Percentiles rank a stretch among this genome's conserved stretches.
These are phyloP conservation scores for Tethea ocularis DNA, from an alignment of 2,888 invertebrate genomes.

Conservation along the genomic window DNA sequence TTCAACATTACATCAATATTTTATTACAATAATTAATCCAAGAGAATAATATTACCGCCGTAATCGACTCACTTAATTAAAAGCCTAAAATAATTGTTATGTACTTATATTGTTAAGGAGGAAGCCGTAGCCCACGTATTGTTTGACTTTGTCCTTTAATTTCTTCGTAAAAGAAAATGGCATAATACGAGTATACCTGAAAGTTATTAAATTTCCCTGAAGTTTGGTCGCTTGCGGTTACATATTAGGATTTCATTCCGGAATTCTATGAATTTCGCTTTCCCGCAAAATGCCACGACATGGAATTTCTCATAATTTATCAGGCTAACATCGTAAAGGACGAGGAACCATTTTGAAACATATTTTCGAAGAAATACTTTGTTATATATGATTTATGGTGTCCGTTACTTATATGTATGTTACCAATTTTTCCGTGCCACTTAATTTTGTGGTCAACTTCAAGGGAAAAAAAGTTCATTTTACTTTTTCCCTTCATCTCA, in stretches of 20 bases:
- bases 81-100: too few species aligned
- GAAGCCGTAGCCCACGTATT: not conserved
- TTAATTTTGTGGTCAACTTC: too few species aligned
- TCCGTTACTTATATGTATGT: too few species aligned
- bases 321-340: not conserved
- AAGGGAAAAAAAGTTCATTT: too few species aligned
- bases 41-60: too few species aligned
- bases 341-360: not conserved
- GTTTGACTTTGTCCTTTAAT: not conserved
- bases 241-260: not conserved
- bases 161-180: not conserved
- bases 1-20: too few species aligned
- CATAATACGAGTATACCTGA: not conserved
- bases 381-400: too few species aligned
- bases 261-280: not conserved
- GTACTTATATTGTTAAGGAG: too few species aligned
- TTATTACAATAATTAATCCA: too few species aligned
- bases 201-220: not conserved
- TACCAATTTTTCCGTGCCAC: too few species aligned
- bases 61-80: too few species aligned
- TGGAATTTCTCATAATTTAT: constrained; percentile 1
- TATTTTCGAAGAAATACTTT: not conserved
- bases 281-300: not conserved
- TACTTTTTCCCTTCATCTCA: too few species aligned
- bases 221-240: not conserved